Evolutionary conservation across 1,140 invertebrate species (phyloP), one percentile per base, ranked within the genome.

Genomic region (Drosophila nigrodunni): DNA sequence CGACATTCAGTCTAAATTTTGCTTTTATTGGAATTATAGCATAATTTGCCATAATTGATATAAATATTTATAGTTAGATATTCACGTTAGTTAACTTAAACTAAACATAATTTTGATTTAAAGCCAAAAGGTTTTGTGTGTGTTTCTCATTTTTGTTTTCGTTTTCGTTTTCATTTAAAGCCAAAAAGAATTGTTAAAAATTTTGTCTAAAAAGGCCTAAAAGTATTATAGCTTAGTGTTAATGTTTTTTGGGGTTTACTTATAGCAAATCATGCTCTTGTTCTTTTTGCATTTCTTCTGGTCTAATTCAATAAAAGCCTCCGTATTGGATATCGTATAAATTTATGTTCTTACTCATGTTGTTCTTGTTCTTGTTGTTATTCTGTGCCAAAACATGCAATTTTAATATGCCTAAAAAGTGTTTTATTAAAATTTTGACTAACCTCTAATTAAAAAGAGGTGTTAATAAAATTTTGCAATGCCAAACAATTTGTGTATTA

Each of bases 1-100:
- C 74, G 90, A 92, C 91, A 91, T 92, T 92, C 91, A 92, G 91
- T 92, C 90, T 92, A 92, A 92, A 76, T 83, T 89, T 90, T 91
- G 90, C 90, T 92, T 92, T 92, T 87, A 92, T 92, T 92, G 81
- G 91, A 92, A 92, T 91, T 91, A 90, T 91, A 88, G 80, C 82
- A 88, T 82, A 90, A 87, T 82, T 78, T 88, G 82, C 86, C 75
- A 90, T 80, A 80, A 90, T 82, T 80, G 69, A 88, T 87, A 80
- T 87, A 82, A 79, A 74, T 71, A 47, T 74, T 82, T 87, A 57
- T 72, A 74, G 68, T 70, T 30, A 78, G 61, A 74, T 62, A 58
- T 72, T 83, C 64, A 74, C 43, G 76, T 77, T 72, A 70, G 74
- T 85, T 72, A 87, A 90, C 82, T 89, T 81, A 83, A 91, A 80